These are phyloP conservation scores for Phalacrocorax carbo DNA, from an alignment of 2,113 vertebrate genomes.

Conservation along the genomic window DNA sequence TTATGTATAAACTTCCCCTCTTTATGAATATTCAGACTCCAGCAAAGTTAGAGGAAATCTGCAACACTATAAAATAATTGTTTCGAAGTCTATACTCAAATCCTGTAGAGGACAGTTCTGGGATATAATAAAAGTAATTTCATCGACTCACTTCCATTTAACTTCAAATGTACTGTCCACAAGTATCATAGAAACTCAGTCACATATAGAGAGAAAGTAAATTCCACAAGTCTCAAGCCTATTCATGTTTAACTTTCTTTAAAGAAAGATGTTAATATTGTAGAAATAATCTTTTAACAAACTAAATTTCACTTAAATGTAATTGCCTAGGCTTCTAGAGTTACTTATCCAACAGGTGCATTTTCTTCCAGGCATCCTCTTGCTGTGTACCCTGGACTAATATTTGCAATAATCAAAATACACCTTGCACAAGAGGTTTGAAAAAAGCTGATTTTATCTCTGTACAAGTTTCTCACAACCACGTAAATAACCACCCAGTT, in stretches of 20 bases:
- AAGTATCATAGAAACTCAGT: fast-evolving
- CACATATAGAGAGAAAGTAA: not conserved
- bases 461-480: not conserved
- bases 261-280: not conserved
- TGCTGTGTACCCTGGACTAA: not conserved
- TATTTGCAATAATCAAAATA: not conserved
- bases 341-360: not conserved
- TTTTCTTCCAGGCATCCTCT: not conserved
- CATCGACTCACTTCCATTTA: not conserved
- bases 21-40: not conserved
- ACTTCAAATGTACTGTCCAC: not conserved
- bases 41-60: not conserved
- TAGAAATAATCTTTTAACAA: not conserved
- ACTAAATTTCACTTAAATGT: not conserved
- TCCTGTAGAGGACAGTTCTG: not conserved
- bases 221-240: not conserved
- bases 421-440: not conserved
- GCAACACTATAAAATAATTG: not conserved
- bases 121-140: not conserved
- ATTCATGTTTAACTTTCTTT: not conserved
- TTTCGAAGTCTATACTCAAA: not conserved
- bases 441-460: not conserved
- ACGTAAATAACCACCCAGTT: not conserved
- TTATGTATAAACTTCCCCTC: not conserved
- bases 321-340: not conserved